phyloP scores from a whole-genome alignment of 2,113 vertebrate genomes.

The Oceanodroma tethys region DNA sequence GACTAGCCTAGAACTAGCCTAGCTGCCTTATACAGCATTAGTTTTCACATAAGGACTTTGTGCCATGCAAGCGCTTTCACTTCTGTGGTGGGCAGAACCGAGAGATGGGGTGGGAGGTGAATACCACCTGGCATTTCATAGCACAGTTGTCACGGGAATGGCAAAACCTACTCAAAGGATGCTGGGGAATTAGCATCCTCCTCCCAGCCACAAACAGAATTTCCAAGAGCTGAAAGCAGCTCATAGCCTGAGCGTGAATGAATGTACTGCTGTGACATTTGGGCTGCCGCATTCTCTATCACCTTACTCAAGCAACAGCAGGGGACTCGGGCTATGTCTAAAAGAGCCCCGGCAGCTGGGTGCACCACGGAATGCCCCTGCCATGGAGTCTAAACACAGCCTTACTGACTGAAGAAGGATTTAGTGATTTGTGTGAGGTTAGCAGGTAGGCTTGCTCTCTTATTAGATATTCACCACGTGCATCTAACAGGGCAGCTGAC shows the following conservation, averaged over 20 bases:
- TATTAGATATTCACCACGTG: rapidly evolving
- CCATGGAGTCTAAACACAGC: background rate
- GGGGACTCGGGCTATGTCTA: background rate
- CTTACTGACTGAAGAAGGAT: background rate
- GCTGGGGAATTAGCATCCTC: background rate
- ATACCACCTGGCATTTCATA: background rate
- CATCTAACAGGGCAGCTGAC: background rate
- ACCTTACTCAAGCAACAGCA: background rate
- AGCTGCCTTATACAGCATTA: background rate
- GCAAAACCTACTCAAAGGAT: conserved; percentile 16
- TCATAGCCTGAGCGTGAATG: background rate
- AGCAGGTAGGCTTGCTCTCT: background rate
- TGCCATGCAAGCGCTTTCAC: background rate
- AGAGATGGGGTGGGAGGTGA: conserved; percentile 1
- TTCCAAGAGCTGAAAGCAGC: background rate
- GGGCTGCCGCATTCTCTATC: background rate
- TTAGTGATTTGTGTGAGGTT: background rate
- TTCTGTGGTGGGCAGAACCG: background rate
- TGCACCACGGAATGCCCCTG: background rate
- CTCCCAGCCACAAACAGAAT: background rate
- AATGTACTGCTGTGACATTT: background rate
- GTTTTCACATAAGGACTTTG: background rate
- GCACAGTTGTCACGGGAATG: background rate
- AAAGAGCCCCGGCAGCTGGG: background rate
- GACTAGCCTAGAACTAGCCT: background rate